Evolutionary conservation across 2,888 invertebrate genomes (phyloP), one percentile per base, ranked within the genome.

Genomic region (Limenitis camilla): DNA sequence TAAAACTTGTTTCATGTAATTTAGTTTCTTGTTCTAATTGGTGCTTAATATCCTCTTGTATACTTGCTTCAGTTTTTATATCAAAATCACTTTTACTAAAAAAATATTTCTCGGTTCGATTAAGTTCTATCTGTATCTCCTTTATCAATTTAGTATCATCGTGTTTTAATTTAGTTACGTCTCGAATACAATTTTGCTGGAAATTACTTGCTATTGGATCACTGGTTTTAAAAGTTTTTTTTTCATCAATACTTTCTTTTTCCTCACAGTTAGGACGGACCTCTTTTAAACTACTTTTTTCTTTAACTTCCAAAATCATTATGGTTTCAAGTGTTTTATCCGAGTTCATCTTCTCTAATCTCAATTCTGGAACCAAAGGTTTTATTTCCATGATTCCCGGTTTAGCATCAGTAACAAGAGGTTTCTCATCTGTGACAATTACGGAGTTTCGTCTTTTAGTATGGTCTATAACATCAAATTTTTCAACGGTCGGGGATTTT

Each of bases 21-120:
- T 70, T 74, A 55, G 55, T 67, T 53, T 70, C 71, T 52, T 62
- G 65, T 38, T 67, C 68, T 55, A 72, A 53, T 55, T 67, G 68
- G 36, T 57, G 58, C 61, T 65, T 72, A 38, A 61, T 60, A 49
- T 73, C 71, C 52, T 70, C 69, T 47, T 69, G 68, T 55, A 71
- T 71, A 38, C 64, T 61, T 54, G 68, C 64, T 56, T 77, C 75
- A 30, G 67, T 61, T 64, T 72, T 75, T 44, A 63, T 57, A 48
- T 59, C 53, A 54, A 61, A 56, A 43, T 72, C 61, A 71, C 67
- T 60, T 67, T 67, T 19, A 19, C 19, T 63, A 60, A 53, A 57
- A 29, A 60, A 46, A 56, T 41, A 61, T 32, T 56, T 60, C 43
- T 61, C 59, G 45, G 49, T 49, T 36, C 49, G 28, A 43, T 51